Base-by-base conservation (phyloP, 2,797 vertebrate species). In the Potorous gilbertii region DNA sequence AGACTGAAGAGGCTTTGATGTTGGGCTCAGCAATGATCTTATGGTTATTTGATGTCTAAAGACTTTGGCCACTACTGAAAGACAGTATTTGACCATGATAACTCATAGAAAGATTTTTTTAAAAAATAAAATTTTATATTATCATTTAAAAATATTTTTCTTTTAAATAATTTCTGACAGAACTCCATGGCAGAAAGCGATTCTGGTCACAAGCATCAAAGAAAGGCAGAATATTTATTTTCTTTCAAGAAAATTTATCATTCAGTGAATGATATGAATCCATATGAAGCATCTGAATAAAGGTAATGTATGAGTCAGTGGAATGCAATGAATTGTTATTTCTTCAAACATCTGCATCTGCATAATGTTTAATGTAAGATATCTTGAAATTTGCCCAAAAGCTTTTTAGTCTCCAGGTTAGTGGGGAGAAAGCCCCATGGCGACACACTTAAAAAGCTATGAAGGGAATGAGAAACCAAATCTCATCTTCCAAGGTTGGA, bases 381-480 rank as follows among this genome's bases (percentile, higher is more conserved):
- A 29, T 28, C 54, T 91, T 92, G 90, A 92, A 91, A 91, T 95
- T 95, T 95, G 10, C 91, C 81, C 95, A 59, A 93, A 93, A 81
- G 1, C 97, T 0, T 14, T 94, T 54, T 90, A 4, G 11, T 97
- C 92, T 16, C 24, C 95, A 95, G 5, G 54, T 95, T 81, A 34
- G 62, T 46, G 16, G 54, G 11, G 89, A 55, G 21, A 11, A 54
- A 40, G n/a, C 5, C 31, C 59, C 21, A 94, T 56, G 40, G 92
- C 28, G 55, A 6, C 29, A 66, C 91, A 93, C 96, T 94, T 95
- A 10, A 40, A 92, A 94, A 90, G 54, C 34, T 31, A 90, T 90
- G 81, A 95, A 95, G 95, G 95, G 96, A 96, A 55, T 95, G 50
- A 0, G n/a, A 0, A 54, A 55, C 66, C 94, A 94, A 96, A 97